These are phyloP conservation scores for Lepilemur ruficaudatus DNA, from an alignment of 2,797 vertebrate species.

Conservation along the genomic window DNA sequence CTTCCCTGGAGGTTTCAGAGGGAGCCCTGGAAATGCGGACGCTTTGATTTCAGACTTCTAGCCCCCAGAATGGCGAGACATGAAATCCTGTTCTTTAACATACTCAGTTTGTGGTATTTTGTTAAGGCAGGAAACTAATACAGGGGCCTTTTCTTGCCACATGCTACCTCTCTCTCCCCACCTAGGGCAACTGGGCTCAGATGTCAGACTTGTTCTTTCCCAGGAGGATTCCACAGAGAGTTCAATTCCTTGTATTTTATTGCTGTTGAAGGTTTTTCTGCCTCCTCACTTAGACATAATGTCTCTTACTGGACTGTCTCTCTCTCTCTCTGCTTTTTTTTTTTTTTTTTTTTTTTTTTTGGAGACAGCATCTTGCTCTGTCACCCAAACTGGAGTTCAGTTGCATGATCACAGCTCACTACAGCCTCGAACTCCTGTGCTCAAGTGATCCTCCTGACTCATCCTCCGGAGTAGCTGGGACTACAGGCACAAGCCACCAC, in stretches of 20 bases:
- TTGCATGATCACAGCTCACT: not conserved
- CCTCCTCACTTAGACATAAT: not conserved
- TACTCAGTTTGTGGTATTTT: not conserved
- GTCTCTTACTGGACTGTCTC: not conserved
- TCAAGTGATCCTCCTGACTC: not conserved
- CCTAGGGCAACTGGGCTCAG: not conserved
- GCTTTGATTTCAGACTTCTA: not conserved
- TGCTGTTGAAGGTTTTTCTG: not conserved
- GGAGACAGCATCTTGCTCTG: not conserved
- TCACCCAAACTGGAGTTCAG: not conserved
- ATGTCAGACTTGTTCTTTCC: not conserved
- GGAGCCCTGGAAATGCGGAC: not conserved
- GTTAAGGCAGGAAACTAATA: not conserved
- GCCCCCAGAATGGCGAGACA: not conserved
- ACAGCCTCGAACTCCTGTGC: not conserved
- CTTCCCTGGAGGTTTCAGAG: not conserved
- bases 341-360: not conserved
- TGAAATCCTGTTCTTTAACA: not conserved
- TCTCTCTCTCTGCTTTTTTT: too few relatives aligned
- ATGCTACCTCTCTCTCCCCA: accelerated
- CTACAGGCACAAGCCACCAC: not conserved
- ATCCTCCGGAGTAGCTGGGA: not conserved
- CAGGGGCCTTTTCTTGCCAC: not conserved
- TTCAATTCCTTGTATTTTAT: not conserved
- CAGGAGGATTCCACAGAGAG: not conserved